phyloP scores from a whole-genome alignment of 2,113 vertebrate genomes.

The Passer montanus region DNA sequence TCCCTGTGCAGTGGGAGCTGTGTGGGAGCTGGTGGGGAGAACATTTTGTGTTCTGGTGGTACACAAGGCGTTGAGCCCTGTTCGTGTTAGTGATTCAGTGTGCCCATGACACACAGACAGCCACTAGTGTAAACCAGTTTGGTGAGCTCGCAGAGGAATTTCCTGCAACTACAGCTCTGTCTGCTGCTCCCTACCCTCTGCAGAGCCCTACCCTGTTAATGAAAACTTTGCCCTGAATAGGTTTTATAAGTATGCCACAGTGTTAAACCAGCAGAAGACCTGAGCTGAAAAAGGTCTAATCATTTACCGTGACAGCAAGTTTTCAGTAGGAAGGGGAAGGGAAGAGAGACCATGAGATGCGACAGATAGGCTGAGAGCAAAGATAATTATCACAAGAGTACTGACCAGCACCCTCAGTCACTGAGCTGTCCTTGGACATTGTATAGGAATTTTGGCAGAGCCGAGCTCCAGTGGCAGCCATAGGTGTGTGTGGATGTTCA shows the following conservation, averaged over 20 bases:
- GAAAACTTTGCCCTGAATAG: not conserved
- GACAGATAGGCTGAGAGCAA: not conserved
- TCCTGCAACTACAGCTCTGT: slow-evolving; percentile 14
- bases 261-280: not conserved
- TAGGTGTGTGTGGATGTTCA: not conserved
- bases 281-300: not conserved
- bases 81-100: not conserved
- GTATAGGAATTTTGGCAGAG: not conserved
- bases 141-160: slow-evolving; percentile 28
- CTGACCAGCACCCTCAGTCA: not conserved
- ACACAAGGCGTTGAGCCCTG: not conserved
- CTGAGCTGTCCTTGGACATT: not conserved
- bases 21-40: not conserved
- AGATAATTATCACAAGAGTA: not conserved
- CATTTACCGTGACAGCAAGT: not conserved
- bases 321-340: not conserved
- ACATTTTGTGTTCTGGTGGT: fast-evolving
- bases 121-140: slow-evolving; percentile 2
- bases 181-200: not conserved
- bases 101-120: not conserved
- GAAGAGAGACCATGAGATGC: not conserved
- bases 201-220: not conserved
- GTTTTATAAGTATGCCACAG: not conserved
- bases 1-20: fast-evolving
- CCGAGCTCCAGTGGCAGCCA: not conserved